A percentile compares a stretch with the other conserved stretches of the same genome.
phyloP scores from a whole-genome alignment of 2,113 vertebrate species.

The zebrafish (Danio rerio) region DNA sequence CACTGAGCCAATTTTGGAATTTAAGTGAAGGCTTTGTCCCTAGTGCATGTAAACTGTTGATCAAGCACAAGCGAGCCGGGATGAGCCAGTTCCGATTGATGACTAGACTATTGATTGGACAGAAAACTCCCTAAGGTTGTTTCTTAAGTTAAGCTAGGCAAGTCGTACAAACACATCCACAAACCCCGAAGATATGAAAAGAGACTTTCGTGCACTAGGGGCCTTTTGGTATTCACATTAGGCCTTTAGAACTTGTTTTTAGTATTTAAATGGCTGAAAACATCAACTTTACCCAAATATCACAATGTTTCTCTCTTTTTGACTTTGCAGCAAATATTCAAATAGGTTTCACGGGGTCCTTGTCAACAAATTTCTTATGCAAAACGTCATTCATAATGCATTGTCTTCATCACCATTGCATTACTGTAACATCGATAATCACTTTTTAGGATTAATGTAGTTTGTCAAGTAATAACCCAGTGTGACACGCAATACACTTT shows the following conservation, averaged over 20 bases:
- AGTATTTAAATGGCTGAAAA: background rate
- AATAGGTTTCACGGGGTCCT: background rate
- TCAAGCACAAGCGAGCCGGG: slow-evolving; percentile 29
- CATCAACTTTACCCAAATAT: background rate
- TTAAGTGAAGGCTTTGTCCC: slow-evolving; percentile 6
- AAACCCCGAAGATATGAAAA: slow-evolving; percentile 10
- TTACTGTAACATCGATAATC: slow-evolving; percentile 55
- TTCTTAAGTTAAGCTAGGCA: slow-evolving; percentile 4
- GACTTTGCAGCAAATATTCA: background rate
- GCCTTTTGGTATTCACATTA: slow-evolving; percentile 10
- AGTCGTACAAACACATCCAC: slow-evolving; percentile 14
- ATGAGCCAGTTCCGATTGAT: slow-evolving; percentile 27
- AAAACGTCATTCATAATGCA: slow-evolving; percentile 49
- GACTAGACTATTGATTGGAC: slow-evolving; percentile 44
- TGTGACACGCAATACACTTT: slow-evolving; percentile 45
- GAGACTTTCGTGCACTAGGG: background rate
- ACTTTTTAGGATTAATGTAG: slow-evolving; percentile 59
- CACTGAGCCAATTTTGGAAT: background rate
- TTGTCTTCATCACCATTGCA: slow-evolving; percentile 54
- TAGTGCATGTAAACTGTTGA: slow-evolving; percentile 41
- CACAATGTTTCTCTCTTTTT: background rate
- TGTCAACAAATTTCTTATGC: slow-evolving; percentile 44
- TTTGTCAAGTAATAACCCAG: slow-evolving; percentile 54
- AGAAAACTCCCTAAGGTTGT: slow-evolving; percentile 26
- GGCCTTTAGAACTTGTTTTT: slow-evolving; percentile 11